These are phyloP conservation scores for Blomia tropicalis DNA, from an alignment of 2,888 invertebrate genomes.

Conservation along the genomic window DNA sequence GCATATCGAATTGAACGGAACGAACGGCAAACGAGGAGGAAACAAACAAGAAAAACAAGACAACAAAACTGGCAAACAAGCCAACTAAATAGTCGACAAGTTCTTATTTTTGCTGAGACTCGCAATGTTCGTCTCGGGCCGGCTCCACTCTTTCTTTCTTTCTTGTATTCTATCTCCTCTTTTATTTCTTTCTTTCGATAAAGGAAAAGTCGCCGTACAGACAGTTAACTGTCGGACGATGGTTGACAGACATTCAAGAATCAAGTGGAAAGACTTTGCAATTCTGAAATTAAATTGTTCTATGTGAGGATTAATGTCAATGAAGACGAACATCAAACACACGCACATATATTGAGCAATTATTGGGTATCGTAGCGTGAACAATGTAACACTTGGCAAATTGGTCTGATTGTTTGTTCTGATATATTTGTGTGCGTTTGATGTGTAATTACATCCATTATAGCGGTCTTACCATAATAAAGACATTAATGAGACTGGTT, in stretches of 20 bases:
- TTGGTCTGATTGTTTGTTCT: neutral
- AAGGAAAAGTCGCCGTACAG: no score
- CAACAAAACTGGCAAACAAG: neutral
- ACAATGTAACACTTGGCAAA: neutral
- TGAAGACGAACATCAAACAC: no score
- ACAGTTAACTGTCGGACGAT: no score
- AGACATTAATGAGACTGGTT: conserved; percentile 4
- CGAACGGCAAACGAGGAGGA: neutral
- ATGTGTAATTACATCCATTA: conserved; percentile 10
- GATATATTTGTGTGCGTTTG: neutral
- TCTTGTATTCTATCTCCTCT: neutral
- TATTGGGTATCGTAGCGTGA: neutral
- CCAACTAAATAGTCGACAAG: conserved; percentile 4
- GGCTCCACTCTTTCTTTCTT: neutral
- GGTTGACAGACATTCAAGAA: no score
- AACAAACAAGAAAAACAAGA: conserved; percentile 5
- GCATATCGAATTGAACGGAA: neutral
- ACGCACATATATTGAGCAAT: neutral
- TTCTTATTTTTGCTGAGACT: no score
- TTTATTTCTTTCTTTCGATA: no score
- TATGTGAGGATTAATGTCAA: conserved; percentile 15
- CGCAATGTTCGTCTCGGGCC: no score
- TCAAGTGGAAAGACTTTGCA: neutral
- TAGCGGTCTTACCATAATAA: neutral
- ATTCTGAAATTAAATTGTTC: conserved; percentile 9